A percentile compares a stretch with the other conserved stretches of the same genome.
These are phyloP conservation scores for Eleginops maclovinus DNA, from an alignment of 2,113 vertebrate genomes.

Conservation along the genomic window DNA sequence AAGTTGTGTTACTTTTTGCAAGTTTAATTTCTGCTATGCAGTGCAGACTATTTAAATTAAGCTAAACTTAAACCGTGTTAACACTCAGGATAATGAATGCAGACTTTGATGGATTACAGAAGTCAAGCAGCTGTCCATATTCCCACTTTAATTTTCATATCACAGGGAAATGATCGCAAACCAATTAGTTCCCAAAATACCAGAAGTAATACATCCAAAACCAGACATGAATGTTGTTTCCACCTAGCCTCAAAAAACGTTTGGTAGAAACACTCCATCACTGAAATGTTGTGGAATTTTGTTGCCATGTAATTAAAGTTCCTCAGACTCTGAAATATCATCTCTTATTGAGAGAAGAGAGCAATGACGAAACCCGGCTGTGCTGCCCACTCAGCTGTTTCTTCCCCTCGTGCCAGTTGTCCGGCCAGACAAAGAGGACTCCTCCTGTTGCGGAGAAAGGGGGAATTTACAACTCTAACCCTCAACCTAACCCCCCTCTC, in stretches of 20 bases:
- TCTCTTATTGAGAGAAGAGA: neutral
- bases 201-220: neutral
- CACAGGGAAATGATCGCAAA: neutral
- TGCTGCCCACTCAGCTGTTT: slow-evolving; percentile 62
- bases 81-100: neutral
- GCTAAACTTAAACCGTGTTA: neutral
- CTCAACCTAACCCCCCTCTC: neutral
- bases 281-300: too few species aligned
- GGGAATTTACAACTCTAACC: slow-evolving; percentile 50
- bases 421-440: slow-evolving; percentile 68
- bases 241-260: neutral
- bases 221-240: neutral
- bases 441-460: slow-evolving; percentile 44
- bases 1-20: neutral
- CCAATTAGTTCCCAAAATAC: neutral
- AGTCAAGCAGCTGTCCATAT: neutral
- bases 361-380: slow-evolving; percentile 15
- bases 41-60: neutral
- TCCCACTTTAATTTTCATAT: neutral
- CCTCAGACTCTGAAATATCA: neutral
- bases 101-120: neutral
- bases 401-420: slow-evolving; percentile 69
- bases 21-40: neutral
- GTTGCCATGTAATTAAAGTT: too few species aligned
- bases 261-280: neutral